phyloP scores from a whole-genome alignment of 1,140 invertebrate species.

The Pentalonia nigronervosa region DNA sequence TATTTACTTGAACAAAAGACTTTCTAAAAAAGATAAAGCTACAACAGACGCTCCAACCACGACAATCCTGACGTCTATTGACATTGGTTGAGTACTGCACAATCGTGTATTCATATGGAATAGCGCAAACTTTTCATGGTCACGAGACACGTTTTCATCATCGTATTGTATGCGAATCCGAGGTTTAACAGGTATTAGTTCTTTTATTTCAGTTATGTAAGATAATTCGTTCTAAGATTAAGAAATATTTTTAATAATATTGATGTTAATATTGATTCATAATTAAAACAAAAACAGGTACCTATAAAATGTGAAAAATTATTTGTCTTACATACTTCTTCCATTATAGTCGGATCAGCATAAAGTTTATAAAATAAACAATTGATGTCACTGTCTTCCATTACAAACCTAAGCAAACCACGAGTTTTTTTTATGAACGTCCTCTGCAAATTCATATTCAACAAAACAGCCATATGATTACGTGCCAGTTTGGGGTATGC shows the following conservation, averaged over 20 bases:
- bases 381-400: slow-evolving; percentile 27
- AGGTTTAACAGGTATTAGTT: slow-evolving; percentile 37
- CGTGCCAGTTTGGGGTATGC: neutral
- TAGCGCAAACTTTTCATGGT: neutral
- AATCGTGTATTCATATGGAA: slow-evolving; percentile 29
- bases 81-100: slow-evolving; percentile 64
- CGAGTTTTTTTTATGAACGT: slow-evolving; percentile 9
- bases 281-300: neutral
- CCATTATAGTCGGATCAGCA: neutral
- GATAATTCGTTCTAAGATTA: neutral
- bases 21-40: slow-evolving; percentile 74
- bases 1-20: slow-evolving; percentile 70
- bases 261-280: too few relatives aligned
- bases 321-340: slow-evolving; percentile 6
- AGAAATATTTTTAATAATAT: neutral
- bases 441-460: slow-evolving; percentile 28
- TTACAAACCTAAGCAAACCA: neutral
- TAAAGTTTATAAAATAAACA: slow-evolving; percentile 44
- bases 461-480: slow-evolving; percentile 16
- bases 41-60: slow-evolving; percentile 77
- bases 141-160: neutral
- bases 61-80: slow-evolving; percentile 73
- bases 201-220: neutral
- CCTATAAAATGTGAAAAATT: neutral
- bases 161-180: neutral